Evolutionary conservation across 2,888 invertebrate species (phyloP).

Genomic region (Eretmocerus hayati): DNA sequence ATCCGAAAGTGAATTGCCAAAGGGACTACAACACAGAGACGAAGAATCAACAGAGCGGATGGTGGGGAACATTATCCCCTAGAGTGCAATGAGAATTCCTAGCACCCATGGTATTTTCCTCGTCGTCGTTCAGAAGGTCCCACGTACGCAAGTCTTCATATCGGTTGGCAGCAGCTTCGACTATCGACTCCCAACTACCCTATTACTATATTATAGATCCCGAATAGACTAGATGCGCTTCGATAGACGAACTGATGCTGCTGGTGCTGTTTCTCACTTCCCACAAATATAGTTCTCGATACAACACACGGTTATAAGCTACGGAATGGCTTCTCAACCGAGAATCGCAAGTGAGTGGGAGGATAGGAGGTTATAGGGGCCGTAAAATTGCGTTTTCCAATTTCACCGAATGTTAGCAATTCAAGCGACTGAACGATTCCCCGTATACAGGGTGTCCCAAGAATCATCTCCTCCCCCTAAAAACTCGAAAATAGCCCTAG

Average conservation of each 20-base stretch:
- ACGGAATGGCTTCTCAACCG: conserved; percentile 7
- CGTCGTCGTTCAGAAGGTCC: conserved; percentile 8
- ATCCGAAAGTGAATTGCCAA: no score
- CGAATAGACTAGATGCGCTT: not conserved
- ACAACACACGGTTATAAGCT: conserved; percentile 20
- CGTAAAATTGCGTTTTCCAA: conserved; percentile 22
- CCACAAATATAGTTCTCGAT: conserved; percentile 3
- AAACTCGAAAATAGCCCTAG: no score
- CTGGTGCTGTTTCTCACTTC: conserved; percentile 2
- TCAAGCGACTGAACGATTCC: not conserved
- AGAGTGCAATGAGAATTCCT: conserved; percentile 11
- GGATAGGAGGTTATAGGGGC: not conserved
- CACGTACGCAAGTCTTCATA: conserved; percentile 24
- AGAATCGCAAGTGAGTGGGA: not conserved
- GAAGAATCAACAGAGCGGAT: no score
- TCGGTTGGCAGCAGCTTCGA: conserved; percentile 20
- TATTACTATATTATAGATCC: not conserved
- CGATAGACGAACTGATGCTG: not conserved
- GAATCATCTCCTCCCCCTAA: no score
- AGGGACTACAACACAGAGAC: no score
- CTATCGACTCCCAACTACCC: not conserved
- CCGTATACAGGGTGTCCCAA: no score
- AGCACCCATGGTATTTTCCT: conserved; percentile 16
- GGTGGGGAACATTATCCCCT: no score
- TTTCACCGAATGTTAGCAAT: conserved; percentile 14